A percentile compares a stretch with the other conserved stretches of the same genome.
Evolutionary conservation across 2,797 vertebrate genomes (phyloP).

Genomic region (Squalus acanthias): DNA sequence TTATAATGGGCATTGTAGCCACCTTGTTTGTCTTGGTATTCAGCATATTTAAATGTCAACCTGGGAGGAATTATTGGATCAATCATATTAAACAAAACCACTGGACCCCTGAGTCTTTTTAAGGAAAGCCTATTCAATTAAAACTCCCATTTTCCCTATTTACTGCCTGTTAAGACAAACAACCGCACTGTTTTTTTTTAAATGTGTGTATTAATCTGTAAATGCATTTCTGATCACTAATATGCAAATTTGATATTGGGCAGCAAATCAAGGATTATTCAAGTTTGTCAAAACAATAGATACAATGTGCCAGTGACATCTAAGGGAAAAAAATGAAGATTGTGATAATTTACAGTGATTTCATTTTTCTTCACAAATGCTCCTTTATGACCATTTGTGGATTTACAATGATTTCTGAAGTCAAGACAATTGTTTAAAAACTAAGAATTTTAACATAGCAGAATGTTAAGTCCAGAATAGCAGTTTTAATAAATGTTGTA

Average conservation of each 20-base stretch:
- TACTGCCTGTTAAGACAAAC: conserved; percentile 74
- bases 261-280: neutral
- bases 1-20: neutral
- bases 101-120: conserved; percentile 85
- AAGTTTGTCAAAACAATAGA: neutral
- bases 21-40: neutral
- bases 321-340: neutral
- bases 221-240: neutral
- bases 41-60: neutral
- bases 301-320: neutral
- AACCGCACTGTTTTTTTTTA: neutral
- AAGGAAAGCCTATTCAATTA: conserved; percentile 99
- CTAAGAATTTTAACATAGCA: neutral
- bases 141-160: conserved; percentile 96
- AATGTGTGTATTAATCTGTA: neutral
- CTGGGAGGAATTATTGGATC: conserved; percentile 68
- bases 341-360: neutral
- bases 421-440: neutral
- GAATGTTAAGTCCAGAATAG: neutral
- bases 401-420: neutral
- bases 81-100: conserved; percentile 99
- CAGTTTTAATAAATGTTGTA: neutral
- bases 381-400: neutral
- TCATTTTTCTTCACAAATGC: neutral
- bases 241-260: neutral